Evolutionary conservation across 2,797 vertebrate species (phyloP).

Genomic region (Tenualosa thibaudeaui): DNA sequence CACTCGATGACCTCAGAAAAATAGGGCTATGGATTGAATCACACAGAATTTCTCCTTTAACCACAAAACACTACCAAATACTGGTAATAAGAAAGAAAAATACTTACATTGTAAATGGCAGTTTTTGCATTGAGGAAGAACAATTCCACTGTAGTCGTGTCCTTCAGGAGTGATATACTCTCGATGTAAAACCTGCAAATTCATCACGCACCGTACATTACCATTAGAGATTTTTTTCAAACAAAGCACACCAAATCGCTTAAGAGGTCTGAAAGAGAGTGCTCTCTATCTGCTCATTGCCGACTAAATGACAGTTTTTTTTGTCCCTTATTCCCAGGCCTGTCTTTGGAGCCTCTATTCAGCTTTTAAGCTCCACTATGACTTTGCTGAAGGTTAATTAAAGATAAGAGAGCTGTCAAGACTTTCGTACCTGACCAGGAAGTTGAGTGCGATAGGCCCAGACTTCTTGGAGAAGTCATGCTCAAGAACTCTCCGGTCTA

Average conservation of each 20-base stretch:
- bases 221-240: not conserved
- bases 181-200: slow-evolving; percentile 89
- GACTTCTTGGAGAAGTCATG: slow-evolving; percentile 95
- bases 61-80: not conserved
- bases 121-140: slow-evolving; percentile 97
- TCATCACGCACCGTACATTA: not conserved
- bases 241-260: not conserved
- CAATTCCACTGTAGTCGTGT: slow-evolving; percentile 93
- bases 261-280: not conserved
- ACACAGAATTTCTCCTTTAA: not conserved
- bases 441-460: slow-evolving; percentile 81
- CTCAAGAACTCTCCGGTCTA: slow-evolving; percentile 95
- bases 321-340: not conserved
- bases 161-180: slow-evolving; percentile 94
- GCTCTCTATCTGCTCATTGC: not conserved
- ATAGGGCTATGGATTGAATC: no score
- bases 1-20: no score
- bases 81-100: not conserved
- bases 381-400: not conserved
- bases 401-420: not conserved
- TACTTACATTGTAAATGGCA: slow-evolving; percentile 89
- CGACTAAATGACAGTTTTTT: not conserved
- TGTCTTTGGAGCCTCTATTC: not conserved
- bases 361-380: not conserved
- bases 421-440: slow-evolving; percentile 86